phyloP scores from a whole-genome alignment of 2,888 invertebrate genomes.

The Digitonthophagus gazella region DNA sequence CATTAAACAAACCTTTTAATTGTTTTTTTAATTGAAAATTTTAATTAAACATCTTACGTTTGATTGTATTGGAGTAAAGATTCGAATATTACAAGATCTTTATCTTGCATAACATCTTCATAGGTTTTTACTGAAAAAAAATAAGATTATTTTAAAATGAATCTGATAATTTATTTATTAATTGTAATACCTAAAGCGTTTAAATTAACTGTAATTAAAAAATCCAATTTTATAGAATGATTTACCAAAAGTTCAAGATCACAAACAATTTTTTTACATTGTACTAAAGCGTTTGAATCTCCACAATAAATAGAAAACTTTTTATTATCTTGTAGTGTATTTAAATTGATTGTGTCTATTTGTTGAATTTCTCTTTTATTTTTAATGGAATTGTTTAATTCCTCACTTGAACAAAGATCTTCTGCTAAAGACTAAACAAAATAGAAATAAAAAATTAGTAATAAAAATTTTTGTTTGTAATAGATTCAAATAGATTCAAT shows the following conservation, averaged over 20 bases:
- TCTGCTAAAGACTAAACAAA: slow-evolving; percentile 18
- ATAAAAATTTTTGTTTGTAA: not conserved
- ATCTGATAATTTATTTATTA: not conserved
- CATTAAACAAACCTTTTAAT: not conserved
- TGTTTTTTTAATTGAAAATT: not conserved
- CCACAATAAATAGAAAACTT: slow-evolving; percentile 5
- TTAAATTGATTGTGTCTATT: not conserved
- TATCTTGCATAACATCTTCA: not conserved
- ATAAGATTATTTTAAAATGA: not conserved
- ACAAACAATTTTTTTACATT: slow-evolving; percentile 3
- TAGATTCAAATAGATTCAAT: not conserved
- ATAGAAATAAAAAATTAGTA: not conserved
- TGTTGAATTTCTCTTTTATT: not conserved
- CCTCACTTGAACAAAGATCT: slow-evolving; percentile 9
- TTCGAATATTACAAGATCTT: slow-evolving; percentile 14
- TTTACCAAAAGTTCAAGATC: not conserved
- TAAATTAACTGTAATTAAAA: not conserved
- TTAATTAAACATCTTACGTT: not conserved
- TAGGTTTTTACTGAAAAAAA: slow-evolving; percentile 11
- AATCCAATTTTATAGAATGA: slow-evolving; percentile 1
- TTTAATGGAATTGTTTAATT: not conserved
- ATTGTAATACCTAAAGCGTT: not conserved
- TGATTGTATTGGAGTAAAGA: slow-evolving; percentile 2
- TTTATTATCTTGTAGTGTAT: slow-evolving; percentile 1
- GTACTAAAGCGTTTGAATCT: not conserved